Percentiles rank a stretch among this genome's conserved stretches.
Evolutionary conservation across 2,797 vertebrate genomes (phyloP).

Genomic region (Oreortyx pictus): DNA sequence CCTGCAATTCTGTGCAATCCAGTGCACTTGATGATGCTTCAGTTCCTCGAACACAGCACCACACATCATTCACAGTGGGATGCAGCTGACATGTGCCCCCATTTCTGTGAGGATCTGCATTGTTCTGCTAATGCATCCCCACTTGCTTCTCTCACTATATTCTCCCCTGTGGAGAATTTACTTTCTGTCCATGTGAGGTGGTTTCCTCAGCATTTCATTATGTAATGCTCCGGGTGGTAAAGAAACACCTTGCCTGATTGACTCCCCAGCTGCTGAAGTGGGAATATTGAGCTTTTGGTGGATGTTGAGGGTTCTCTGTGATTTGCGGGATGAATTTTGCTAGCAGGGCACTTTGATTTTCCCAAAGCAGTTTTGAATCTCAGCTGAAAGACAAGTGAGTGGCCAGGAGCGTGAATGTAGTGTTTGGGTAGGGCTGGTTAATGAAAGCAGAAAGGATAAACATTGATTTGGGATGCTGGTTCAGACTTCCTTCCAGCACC

Average conservation of each 20-base stretch:
- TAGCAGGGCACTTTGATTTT: conserved; percentile 5
- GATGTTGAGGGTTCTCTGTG: background rate
- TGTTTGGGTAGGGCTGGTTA: background rate
- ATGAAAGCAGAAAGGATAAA: background rate
- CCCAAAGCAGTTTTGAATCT: background rate
- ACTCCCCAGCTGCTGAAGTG: conserved; percentile 24
- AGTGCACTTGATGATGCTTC: background rate
- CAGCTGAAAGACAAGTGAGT: background rate
- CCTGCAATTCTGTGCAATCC: background rate
- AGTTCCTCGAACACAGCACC: background rate
- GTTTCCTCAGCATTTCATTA: background rate
- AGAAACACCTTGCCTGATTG: conserved; percentile 47
- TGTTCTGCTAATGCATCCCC: conserved; percentile 33
- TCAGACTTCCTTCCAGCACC: background rate
- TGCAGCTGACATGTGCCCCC: conserved; percentile 21
- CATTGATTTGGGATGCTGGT: background rate
- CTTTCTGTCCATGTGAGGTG: background rate
- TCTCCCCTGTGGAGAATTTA: conserved; percentile 1
- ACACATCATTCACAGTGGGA: conserved; percentile 32
- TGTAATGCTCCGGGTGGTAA: background rate
- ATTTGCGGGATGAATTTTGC: background rate
- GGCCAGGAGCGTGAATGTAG: background rate
- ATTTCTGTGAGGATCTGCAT: background rate
- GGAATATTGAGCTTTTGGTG: background rate
- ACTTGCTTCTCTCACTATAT: background rate